Base-by-base conservation (phyloP, 2,797 vertebrate species). In the Premnoplex brunnescens region DNA sequence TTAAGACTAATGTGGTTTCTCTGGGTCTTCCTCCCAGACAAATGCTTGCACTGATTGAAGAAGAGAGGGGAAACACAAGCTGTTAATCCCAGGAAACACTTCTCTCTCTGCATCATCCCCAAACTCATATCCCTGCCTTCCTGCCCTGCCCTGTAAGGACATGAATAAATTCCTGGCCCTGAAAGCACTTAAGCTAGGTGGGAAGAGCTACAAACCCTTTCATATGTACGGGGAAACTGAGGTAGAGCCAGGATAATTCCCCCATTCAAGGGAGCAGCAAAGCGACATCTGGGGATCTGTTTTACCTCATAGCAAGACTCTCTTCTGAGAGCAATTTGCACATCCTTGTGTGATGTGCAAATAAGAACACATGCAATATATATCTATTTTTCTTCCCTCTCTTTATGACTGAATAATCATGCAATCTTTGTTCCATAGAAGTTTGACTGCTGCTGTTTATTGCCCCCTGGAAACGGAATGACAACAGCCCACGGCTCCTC, bases 381-480 rank as follows among this genome's bases (percentile, higher is more conserved):
- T 79, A 76, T 91, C 55, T 78, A 24, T 54, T 88, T 91, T 91
- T 85, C 71, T 64, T 88, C 24, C n/a, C 60, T 90, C 58, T 88
- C 87, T 95, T 95, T 94, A 90, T 1, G 4, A 78, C 74, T 91
- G 74, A 86, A 81, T 94, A 92, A 93, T 84, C 19, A 44, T 63
- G 88, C 63, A 79, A 48, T 91, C 80, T 91, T 88, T 88, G 71
- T 88, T 94, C 58, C 32, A 30, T 58, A 49, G 89, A 95, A 91
- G 52, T 93, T 91, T 94, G 80, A 95, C 80, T 96, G 85, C 74
- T 88, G 77, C 77, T 95, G 74, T 94, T 97, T 94, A 96, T 95
- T 96, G 91, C 12, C 95, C 96, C 64, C 80, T 88, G 59, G 91
- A 95, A 96, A 91, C 0, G 0, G 71, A 78, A 94, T 87, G 89